phyloP scores from a whole-genome alignment of 1,140 invertebrate genomes.

The Brachionus manjavacas region DNA sequence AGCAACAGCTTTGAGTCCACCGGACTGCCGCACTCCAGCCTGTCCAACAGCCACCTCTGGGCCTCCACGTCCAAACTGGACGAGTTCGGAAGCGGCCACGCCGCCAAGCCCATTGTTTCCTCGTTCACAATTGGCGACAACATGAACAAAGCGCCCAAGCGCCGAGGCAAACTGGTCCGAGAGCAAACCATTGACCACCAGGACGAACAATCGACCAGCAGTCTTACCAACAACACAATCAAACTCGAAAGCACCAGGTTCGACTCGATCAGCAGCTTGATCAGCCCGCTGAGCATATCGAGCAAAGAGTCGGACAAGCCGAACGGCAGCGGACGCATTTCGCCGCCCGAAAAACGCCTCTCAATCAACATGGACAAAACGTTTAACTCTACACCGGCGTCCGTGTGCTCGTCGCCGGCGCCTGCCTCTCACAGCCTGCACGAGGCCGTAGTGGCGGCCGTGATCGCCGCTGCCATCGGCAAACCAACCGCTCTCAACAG shows the following conservation, averaged over 20 bases:
- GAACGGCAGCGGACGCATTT: neutral
- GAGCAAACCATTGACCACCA: slow-evolving; percentile 25
- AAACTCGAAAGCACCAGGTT: slow-evolving; percentile 6
- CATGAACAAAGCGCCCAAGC: neutral
- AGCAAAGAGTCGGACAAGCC: neutral
- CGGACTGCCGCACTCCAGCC: neutral
- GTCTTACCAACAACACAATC: neutral
- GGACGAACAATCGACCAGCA: neutral
- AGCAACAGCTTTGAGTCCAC: slow-evolving; percentile 36
- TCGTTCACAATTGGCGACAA: neutral
- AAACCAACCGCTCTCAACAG: neutral
- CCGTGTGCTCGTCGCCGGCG: neutral
- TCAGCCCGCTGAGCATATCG: neutral
- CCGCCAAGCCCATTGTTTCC: neutral
- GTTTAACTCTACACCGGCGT: neutral
- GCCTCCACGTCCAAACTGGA: neutral
- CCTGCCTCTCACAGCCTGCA: neutral
- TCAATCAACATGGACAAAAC: neutral
- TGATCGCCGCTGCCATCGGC: neutral
- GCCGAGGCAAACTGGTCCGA: neutral
- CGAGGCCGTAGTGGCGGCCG: neutral
- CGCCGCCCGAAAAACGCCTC: slow-evolving; percentile 7
- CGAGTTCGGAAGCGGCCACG: neutral
- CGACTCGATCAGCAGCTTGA: slow-evolving; percentile 29
- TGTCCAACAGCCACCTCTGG: neutral